Base-by-base conservation (phyloP, 64 coral and sea anemone genomes). In the Pocillopora damicornis region DNA sequence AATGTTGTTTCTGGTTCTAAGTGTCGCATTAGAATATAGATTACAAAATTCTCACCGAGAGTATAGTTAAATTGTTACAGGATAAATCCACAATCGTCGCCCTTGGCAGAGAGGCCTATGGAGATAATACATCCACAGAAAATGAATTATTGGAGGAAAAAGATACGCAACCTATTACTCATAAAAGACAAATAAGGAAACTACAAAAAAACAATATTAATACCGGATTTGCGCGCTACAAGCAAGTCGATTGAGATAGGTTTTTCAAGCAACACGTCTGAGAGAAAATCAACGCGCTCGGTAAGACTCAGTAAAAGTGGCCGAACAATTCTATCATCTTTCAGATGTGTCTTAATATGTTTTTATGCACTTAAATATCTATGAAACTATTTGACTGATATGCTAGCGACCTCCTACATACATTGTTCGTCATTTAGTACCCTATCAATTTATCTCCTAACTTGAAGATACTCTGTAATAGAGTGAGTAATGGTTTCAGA, bases 21-120 rank as follows among this genome's bases (percentile, higher is more conserved):
- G 45, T 77, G 56, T 0, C 17, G 9, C 22, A 60, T 34, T 79
- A 62, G 65, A 12, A 20, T 14, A 65, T 13, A 36, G n/a, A 30
- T 25, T 30, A 23, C 11, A 51, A 63, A 17, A 13, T 62, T 73
- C 91, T 91, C 71, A 94, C 92, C 86, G 95, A 86, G 78, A 98
- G 84, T 15, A 79, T 89, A 36, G 81, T 89, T 62, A 98, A 89
- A 68, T 77, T 94, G 66, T 94, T 98, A 36, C 89, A 88, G 5
- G 95, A 98, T 16, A 98, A 73, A 86, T 98, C 95, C 34, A 98
- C 81, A 4, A 93, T 79, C 10, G 88, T 93, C 13, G 95, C 95
- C 65, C 88, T 91, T 9, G 88, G 63, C 30, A 98, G 20, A 15
- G 77, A 65, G 15, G 83, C 95, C 95, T 98, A 58, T 15, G 51